A percentile compares a stretch with the other conserved stretches of the same genome.
These are phyloP conservation scores for Neopipo cinnamomea DNA, from an alignment of 2,113 vertebrate species.

Conservation along the genomic window DNA sequence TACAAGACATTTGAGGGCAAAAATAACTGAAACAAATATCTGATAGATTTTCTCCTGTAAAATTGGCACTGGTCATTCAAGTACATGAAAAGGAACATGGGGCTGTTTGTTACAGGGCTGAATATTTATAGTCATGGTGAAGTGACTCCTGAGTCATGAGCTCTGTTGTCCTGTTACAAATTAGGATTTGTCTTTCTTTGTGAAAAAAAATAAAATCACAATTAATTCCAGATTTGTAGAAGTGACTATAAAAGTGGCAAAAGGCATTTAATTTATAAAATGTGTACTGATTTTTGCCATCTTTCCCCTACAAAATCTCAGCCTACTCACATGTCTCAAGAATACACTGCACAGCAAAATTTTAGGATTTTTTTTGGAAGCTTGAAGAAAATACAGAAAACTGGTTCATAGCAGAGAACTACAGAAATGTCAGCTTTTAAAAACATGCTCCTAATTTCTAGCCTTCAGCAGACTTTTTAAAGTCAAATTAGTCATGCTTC, in stretches of 20 bases:
- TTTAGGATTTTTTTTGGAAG: not conserved
- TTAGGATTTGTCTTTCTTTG: slow-evolving; percentile 10
- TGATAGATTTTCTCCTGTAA: not conserved
- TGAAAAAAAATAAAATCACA: slow-evolving; percentile 3
- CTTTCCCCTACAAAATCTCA: not conserved
- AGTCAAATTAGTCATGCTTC: slow-evolving; percentile 39
- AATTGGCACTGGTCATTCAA: not conserved
- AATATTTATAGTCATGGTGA: slow-evolving; percentile 36
- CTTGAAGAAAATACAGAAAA: slow-evolving; percentile 3
- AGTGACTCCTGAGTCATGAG: slow-evolving; percentile 32
- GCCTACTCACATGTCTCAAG: not conserved
- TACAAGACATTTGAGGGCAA: not conserved
- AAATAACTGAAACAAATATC: not conserved
- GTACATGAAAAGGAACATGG: not conserved
- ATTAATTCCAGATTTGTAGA: slow-evolving; percentile 19
- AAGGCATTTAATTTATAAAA: slow-evolving; percentile 20
- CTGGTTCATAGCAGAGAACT: not conserved
- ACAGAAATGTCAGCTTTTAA: slow-evolving; percentile 21
- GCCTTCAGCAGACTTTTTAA: not conserved
- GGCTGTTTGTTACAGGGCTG: slow-evolving; percentile 16
- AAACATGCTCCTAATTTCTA: slow-evolving; percentile 17
- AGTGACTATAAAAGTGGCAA: not conserved
- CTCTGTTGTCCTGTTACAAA: slow-evolving; percentile 8
- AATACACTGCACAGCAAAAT: not conserved
- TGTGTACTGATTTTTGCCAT: not conserved